These are phyloP conservation scores for Passer montanus DNA, from an alignment of 2,113 vertebrate species.

Conservation along the genomic window DNA sequence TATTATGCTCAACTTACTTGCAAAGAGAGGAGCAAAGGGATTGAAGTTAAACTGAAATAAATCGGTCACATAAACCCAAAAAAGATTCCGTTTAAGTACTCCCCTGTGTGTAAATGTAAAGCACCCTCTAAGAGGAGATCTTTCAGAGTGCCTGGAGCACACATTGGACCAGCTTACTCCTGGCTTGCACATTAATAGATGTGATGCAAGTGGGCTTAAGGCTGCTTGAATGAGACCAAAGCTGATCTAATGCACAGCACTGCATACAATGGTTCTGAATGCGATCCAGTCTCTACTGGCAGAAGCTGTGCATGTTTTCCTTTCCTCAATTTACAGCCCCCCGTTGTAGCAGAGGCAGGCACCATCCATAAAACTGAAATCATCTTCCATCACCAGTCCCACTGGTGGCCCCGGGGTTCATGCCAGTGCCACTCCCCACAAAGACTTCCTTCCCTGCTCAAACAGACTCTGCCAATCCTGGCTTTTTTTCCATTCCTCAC, in stretches of 20 bases:
- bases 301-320: background rate
- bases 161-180: background rate
- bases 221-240: background rate
- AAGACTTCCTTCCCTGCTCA: background rate
- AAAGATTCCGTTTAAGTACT: background rate
- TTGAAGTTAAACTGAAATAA: background rate
- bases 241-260: background rate
- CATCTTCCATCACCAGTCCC: background rate
- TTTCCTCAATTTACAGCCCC: background rate
- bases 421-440: rapidly evolving
- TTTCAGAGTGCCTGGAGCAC: background rate
- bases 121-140: background rate
- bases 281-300: rapidly evolving
- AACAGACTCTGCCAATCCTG: background rate
- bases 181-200: background rate
- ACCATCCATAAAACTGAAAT: background rate
- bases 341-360: background rate
- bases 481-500: background rate
- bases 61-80: background rate
- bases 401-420: background rate
- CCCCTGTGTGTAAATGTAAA: rapidly evolving
- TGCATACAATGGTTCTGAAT: background rate
- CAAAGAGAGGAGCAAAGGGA: background rate
- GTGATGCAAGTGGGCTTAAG: background rate
- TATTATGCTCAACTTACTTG: rapidly evolving